These are phyloP conservation scores for Odocoileus virginianus DNA, from an alignment of 2,113 vertebrate species.

Conservation along the genomic window DNA sequence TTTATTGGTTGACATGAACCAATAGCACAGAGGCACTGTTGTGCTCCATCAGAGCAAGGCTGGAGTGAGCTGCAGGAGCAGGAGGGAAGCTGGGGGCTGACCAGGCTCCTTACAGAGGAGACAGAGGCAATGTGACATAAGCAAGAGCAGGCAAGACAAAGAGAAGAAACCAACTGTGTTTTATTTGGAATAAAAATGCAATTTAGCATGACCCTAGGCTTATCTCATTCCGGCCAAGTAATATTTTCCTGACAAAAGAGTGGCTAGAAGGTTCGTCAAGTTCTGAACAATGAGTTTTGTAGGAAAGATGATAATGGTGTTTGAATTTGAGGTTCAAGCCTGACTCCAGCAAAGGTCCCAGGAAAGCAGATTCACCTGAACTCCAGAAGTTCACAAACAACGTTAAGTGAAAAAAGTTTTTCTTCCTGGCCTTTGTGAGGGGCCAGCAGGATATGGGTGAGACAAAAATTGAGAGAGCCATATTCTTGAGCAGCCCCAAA, in stretches of 20 bases:
- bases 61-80: slow-evolving; percentile 63
- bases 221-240: background rate
- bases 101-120: background rate
- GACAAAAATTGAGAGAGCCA: rapidly evolving
- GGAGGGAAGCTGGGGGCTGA: slow-evolving; percentile 56
- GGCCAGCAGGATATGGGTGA: background rate
- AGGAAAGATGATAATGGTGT: rapidly evolving
- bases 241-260: background rate
- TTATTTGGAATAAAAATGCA: background rate
- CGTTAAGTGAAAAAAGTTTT: background rate
- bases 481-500: background rate
- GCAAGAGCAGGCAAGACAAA: background rate
- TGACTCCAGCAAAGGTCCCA: background rate
- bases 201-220: background rate
- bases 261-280: background rate
- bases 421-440: background rate
- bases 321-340: background rate
- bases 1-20: slow-evolving; percentile 65
- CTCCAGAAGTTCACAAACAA: background rate
- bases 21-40: slow-evolving; percentile 55
- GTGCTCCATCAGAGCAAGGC: slow-evolving; percentile 71
- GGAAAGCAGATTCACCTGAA: rapidly evolving
- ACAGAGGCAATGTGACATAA: background rate
- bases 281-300: background rate
- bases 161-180: background rate